Percentiles rank a stretch among this genome's conserved stretches.
phyloP scores from a whole-genome alignment of 2,888 invertebrate species.

The Vandiemenella viatica region DNA sequence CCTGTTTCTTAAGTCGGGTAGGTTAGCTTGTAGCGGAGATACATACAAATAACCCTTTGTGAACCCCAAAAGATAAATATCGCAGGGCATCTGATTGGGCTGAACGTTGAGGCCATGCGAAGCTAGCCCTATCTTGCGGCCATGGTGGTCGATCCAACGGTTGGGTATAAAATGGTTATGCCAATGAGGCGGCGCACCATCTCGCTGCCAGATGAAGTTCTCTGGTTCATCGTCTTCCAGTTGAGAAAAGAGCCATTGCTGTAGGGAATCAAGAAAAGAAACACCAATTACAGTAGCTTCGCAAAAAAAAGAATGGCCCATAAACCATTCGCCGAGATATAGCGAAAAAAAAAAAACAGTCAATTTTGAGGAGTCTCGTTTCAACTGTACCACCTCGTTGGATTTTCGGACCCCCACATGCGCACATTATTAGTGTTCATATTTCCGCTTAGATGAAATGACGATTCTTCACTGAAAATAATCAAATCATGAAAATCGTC shows the following conservation, averaged over 20 bases:
- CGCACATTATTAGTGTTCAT: no score
- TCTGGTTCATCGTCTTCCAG: conserved; percentile 1
- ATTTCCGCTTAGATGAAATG: no score
- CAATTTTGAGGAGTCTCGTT: no score
- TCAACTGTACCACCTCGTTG: no score
- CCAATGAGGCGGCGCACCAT: neutral
- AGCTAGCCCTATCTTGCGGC: neutral
- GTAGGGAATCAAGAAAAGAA: conserved; percentile 1
- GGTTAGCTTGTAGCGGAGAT: neutral
- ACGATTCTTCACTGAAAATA: no score
- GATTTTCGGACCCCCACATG: no score
- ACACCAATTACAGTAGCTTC: neutral
- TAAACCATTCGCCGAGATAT: no score
- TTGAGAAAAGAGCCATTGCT: conserved; percentile 1
- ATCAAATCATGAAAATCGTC: no score
- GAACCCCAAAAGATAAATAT: neutral
- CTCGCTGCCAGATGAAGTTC: neutral
- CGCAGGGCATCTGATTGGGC: neutral
- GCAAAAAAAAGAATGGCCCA: no score
- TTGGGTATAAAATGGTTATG: neutral
- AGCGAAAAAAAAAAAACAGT: no score
- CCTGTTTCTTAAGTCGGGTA: no score
- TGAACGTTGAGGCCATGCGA: neutral
- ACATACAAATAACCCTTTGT: neutral
- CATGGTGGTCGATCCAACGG: neutral